Percentiles rank a stretch among this genome's conserved stretches.
Conservation (phyloP, 92 coral and sea anemone species). For the Zoanthus gigantus region DNA sequence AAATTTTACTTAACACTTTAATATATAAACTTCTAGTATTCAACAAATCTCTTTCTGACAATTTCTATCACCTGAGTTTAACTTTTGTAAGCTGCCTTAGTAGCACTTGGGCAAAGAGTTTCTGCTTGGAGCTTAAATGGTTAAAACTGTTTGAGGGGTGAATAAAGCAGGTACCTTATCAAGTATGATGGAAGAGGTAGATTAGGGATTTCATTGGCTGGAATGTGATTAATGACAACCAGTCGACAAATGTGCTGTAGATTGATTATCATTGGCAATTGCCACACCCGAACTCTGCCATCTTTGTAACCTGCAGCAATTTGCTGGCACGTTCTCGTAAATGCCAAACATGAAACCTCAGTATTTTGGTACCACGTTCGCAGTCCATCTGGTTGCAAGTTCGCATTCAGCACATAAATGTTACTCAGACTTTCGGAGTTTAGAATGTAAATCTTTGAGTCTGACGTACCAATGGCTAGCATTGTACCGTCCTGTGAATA, state of each 20-base stretch:
- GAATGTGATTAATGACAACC: constrained; percentile 76
- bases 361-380: constrained; percentile 94
- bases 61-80: too few relatives aligned
- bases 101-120: too few relatives aligned
- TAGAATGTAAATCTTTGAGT: constrained; percentile 79
- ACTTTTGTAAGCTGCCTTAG: too few relatives aligned
- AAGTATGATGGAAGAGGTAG: constrained; percentile 84
- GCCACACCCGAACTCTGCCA: constrained; percentile 89
- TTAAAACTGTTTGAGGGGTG: constrained; percentile 77
- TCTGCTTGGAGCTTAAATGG: background rate
- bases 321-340: constrained; percentile 91
- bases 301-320: constrained; percentile 92
- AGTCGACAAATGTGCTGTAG: constrained; percentile 89
- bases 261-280: constrained; percentile 77
- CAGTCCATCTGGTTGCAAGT: constrained; percentile 89
- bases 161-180: constrained; percentile 82
- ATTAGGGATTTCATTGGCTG: constrained; percentile 82
- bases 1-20: too few relatives aligned
- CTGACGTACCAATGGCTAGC: constrained; percentile 90
- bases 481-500: constrained; percentile 87
- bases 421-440: constrained; percentile 84
- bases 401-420: constrained; percentile 81
- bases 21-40: too few relatives aligned
- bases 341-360: constrained; percentile 91
- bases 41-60: too few relatives aligned